A percentile compares a stretch with the other conserved stretches of the same genome.
These are phyloP conservation scores for Harpalus rufipes DNA, from an alignment of 2,888 invertebrate species.

Conservation along the genomic window DNA sequence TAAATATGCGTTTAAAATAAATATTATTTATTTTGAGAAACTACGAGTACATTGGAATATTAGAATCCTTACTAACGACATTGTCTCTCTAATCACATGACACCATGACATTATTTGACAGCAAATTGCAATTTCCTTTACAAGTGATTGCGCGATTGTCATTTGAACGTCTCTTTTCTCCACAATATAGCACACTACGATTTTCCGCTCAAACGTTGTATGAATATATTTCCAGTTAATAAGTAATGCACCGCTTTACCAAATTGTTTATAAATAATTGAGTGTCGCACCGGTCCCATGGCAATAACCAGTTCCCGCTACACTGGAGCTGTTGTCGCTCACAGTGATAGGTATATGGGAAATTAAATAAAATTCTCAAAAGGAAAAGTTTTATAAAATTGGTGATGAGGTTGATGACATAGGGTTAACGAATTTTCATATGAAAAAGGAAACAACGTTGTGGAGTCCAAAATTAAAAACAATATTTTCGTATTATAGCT, in stretches of 20 bases:
- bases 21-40: no score
- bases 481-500: background rate
- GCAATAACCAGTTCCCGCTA: conserved; percentile 2
- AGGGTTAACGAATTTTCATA: conserved; percentile 4
- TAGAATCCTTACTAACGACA: background rate
- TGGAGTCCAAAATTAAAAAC: background rate
- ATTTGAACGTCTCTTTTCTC: conserved; percentile 18
- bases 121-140: background rate
- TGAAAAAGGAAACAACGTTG: background rate
- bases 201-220: conserved; percentile 24
- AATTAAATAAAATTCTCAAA: conserved; percentile 35
- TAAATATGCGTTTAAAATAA: no score
- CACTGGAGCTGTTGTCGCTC: conserved; percentile 18
- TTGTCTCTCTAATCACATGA: background rate
- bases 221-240: conserved; percentile 57
- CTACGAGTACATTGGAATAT: no score
- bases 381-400: conserved; percentile 49
- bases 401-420: conserved; percentile 22
- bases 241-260: conserved; percentile 59
- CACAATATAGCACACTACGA: background rate
- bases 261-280: conserved; percentile 63
- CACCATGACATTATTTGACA: conserved; percentile 39
- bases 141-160: conserved; percentile 31
- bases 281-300: conserved; percentile 41
- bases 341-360: conserved; percentile 15